These are phyloP conservation scores for Drosophila triauraria DNA, from an alignment of 1,140 invertebrate species.

Conservation along the genomic window DNA sequence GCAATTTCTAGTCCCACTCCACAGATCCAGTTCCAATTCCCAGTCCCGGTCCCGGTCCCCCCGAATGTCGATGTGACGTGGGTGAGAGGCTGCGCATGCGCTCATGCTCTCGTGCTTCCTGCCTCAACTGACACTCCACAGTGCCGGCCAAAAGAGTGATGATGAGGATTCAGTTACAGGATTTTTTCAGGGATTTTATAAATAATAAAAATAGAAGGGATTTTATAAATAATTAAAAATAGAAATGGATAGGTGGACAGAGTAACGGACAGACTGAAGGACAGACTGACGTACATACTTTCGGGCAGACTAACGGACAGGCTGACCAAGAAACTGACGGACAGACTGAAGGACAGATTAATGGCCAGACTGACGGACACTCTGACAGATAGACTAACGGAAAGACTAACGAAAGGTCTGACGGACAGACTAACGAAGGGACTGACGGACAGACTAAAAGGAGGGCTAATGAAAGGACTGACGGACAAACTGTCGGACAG, in stretches of 20 bases:
- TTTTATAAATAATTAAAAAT: no score
- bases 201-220: background rate
- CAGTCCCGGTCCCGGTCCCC: slow-evolving; percentile 1
- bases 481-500: no score
- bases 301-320: no score
- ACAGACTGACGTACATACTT: no score
- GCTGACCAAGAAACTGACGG: background rate
- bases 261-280: no score
- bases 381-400: background rate
- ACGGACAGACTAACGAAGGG: no score
- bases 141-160: background rate
- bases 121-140: slow-evolving; percentile 19
- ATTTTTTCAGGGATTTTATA: background rate
- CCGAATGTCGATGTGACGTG: slow-evolving; percentile 38
- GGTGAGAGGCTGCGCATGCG: slow-evolving; percentile 77
- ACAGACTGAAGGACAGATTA: background rate
- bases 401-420: background rate
- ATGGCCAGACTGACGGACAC: background rate
- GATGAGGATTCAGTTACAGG: background rate
- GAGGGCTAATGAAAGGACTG: no score
- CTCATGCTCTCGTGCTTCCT: slow-evolving; percentile 42
- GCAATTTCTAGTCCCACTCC: slow-evolving; percentile 27
- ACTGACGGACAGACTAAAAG: no score
- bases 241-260: no score
- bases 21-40: slow-evolving; percentile 18